These are phyloP conservation scores for Belgica antarctica DNA, from an alignment of 2,888 invertebrate genomes.

Conservation along the genomic window DNA sequence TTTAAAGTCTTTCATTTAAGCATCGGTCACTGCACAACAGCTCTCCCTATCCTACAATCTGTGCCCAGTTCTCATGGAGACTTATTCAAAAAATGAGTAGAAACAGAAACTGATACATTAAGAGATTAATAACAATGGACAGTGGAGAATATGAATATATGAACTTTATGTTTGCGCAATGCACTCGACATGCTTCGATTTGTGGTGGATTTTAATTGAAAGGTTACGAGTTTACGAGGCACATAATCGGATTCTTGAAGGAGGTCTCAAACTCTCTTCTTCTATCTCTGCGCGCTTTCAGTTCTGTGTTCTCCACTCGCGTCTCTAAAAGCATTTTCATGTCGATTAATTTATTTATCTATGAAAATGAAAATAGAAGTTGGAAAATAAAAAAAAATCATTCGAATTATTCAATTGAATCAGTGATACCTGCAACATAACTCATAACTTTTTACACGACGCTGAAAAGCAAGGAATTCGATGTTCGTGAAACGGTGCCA, in stretches of 20 bases:
- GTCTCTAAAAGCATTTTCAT: neutral
- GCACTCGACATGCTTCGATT: slow-evolving; percentile 36
- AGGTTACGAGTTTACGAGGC: slow-evolving; percentile 34
- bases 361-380: slow-evolving; percentile 5
- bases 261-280: slow-evolving; percentile 22
- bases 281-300: neutral
- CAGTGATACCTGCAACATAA: too few relatives aligned
- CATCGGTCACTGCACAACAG: too few relatives aligned
- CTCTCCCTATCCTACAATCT: neutral
- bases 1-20: too few relatives aligned
- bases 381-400: slow-evolving; percentile 20
- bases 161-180: slow-evolving; percentile 38
- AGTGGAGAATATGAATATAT: slow-evolving; percentile 36
- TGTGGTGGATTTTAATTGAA: slow-evolving; percentile 36
- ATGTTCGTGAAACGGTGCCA: too few relatives aligned
- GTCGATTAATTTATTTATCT: slow-evolving; percentile 24
- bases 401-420: slow-evolving; percentile 38
- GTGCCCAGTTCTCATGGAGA: neutral
- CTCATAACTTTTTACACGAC: slow-evolving; percentile 25
- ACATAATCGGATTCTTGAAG: slow-evolving; percentile 30
- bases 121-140: slow-evolving; percentile 41
- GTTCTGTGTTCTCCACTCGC: neutral
- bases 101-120: slow-evolving; percentile 23
- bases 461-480: too few relatives aligned
- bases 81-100: slow-evolving; percentile 14